phyloP scores from a whole-genome alignment of 2,113 vertebrate genomes.

The Platysternon megacephalum region DNA sequence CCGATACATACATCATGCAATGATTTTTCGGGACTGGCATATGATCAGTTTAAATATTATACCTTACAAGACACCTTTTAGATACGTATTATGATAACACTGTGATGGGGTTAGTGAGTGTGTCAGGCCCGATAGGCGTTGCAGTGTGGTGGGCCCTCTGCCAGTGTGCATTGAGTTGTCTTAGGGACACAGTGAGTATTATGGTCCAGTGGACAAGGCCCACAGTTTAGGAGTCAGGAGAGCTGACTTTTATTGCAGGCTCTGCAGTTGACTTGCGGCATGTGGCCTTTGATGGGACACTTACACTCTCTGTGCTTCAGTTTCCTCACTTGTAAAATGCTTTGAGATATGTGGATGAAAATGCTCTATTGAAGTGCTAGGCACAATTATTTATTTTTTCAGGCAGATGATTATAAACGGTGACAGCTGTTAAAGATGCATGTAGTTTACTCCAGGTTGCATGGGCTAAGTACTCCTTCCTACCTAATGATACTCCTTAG shows the following conservation, averaged over 20 bases:
- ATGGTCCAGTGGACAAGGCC: not conserved
- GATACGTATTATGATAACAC: not conserved
- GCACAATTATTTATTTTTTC: not conserved
- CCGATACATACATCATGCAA: no score
- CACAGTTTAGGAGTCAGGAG: no score
- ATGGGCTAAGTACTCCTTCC: not conserved
- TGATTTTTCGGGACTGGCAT: no score
- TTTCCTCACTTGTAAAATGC: not conserved
- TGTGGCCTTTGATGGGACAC: not conserved
- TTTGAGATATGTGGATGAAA: not conserved
- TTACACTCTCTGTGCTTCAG: not conserved
- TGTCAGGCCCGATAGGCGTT: not conserved
- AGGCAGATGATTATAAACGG: not conserved
- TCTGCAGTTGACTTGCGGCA: not conserved
- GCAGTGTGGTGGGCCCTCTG: not conserved
- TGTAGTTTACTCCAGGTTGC: not conserved
- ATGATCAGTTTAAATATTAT: no score
- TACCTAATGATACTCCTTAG: rapidly evolving
- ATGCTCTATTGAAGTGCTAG: not conserved
- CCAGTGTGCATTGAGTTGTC: no score
- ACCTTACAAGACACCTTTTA: not conserved
- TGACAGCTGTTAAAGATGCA: not conserved
- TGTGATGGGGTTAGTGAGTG: not conserved
- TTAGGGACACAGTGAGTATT: not conserved
- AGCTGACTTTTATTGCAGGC: not conserved